Evolutionary conservation across 2,888 invertebrate species (phyloP).

Genomic region (Hylaea fasciaria): DNA sequence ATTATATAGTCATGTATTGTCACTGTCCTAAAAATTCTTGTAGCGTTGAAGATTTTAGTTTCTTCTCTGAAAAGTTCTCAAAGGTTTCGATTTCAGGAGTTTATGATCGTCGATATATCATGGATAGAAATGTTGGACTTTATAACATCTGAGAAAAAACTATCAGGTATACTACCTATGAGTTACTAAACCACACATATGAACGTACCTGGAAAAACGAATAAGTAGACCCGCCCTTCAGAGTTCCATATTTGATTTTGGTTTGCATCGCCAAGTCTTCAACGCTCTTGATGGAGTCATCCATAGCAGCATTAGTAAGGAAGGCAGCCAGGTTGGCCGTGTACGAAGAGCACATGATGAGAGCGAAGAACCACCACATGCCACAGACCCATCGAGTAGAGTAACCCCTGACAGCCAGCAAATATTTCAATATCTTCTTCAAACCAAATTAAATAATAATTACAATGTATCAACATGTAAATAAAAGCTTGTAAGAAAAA

Average conservation of each 20-base stretch:
- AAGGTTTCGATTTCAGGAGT: too few species aligned
- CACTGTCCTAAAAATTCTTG: too few species aligned
- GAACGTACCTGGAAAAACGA: constrained; percentile 92
- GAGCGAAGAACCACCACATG: constrained; percentile 97
- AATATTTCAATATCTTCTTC: too few species aligned
- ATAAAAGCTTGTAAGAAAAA: too few species aligned
- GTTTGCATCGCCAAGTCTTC: constrained; percentile 97
- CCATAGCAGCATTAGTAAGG: constrained; percentile 95
- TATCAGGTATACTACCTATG: too few species aligned
- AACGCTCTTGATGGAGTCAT: constrained; percentile 94
- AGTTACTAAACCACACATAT: not conserved
- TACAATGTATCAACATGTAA: too few species aligned
- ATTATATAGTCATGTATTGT: not conserved
- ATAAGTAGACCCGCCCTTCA: constrained; percentile 94
- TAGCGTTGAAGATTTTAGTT: too few species aligned
- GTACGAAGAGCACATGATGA: constrained; percentile 97
- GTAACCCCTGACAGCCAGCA: constrained; percentile 87
- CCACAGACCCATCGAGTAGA: constrained; percentile 96
- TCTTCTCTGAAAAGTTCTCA: too few species aligned
- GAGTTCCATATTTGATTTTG: constrained; percentile 98
- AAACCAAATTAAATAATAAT: too few species aligned
- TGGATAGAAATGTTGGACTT: too few species aligned
- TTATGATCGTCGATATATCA: too few species aligned
- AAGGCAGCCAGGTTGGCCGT: constrained; percentile 98
- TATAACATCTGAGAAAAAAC: too few species aligned